Evolutionary conservation across 2,797 vertebrate species (phyloP).

Genomic region (Cirrhinus molitorella): DNA sequence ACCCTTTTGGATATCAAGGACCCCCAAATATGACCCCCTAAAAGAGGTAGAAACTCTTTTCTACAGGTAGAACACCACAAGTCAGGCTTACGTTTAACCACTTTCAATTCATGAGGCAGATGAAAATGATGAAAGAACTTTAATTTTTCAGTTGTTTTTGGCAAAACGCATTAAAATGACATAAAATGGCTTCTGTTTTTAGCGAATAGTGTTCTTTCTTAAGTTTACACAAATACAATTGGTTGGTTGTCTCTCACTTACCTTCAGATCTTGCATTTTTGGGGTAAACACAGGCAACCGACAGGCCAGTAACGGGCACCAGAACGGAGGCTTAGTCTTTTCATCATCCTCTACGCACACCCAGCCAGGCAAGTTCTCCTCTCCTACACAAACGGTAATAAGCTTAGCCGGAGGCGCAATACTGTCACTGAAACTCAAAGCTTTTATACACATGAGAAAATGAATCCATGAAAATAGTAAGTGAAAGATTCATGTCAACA

Average conservation of each 20-base stretch:
- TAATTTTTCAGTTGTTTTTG: background rate
- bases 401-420: constrained; percentile 29
- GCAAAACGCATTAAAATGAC: background rate
- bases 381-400: constrained; percentile 71
- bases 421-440: constrained; percentile 14
- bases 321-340: constrained; percentile 83
- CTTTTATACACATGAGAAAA: background rate
- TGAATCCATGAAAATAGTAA: constrained; percentile 25
- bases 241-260: constrained; percentile 61
- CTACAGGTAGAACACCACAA: too few species aligned
- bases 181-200: background rate
- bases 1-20: background rate
- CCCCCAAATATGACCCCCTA: background rate
- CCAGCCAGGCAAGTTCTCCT: constrained; percentile 91
- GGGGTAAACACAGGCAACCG: constrained; percentile 82
- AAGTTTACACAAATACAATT: constrained; percentile 2
- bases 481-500: constrained; percentile 26
- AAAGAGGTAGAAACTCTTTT: too few species aligned
- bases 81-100: too few species aligned
- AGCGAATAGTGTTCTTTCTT: background rate
- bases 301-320: constrained; percentile 86
- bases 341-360: constrained; percentile 86
- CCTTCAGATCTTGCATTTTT: constrained; percentile 82
- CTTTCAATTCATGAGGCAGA: too few species aligned
- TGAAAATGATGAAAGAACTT: background rate